Base-by-base conservation (phyloP, 2,113 vertebrate genomes). In the Chiloscyllium plagiosum region DNA sequence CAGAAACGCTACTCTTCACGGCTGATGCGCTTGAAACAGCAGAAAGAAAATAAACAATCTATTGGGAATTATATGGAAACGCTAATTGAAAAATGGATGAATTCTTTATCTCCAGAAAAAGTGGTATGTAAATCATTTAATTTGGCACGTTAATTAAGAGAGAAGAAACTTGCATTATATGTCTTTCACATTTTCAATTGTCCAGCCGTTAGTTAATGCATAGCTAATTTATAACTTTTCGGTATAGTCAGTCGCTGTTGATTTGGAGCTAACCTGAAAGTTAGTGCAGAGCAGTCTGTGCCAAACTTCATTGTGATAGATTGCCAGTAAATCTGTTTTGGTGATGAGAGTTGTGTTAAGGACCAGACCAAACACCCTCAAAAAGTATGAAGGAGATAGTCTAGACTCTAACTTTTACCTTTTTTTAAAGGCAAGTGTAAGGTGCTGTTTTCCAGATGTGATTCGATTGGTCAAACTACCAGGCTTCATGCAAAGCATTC, bases 31-130 rank as follows among this genome's bases (percentile, higher is more conserved):
- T 96, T 99, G 95, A 99, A 99, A 97, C 99, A 99, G 97, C 99
- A 99, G 97, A 99, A 99, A 97, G 99, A 99, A 96, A 99, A 98
- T 97, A 99, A 98, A 95, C 98, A 99, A 96, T 99, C 98, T 97
- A 98, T 98, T 0, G 99, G 99, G 97, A 99, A 98, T 97, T 99
- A 99, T 97, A 99, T 99, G 98, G 99, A 99, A 97, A 98, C 98
- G 47, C 98, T 99, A 96, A 99, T 99, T 96, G 99, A 99, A 97
- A 99, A 99, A 97, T 99, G 99, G 99, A 99, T 99, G 98, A 99
- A 99, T 97, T 99, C 99, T 0, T 98, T 99, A 94, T 98, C 98
- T 96, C 99, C 99, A 90, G 99, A 99, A 97, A 99, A 98, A 99
- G 99, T 99, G 98, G 99, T 99, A 97, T 96, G 96, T 86, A 24